Evolutionary conservation across 2,888 invertebrate genomes (phyloP).

Genomic region (Heliconius hortense): DNA sequence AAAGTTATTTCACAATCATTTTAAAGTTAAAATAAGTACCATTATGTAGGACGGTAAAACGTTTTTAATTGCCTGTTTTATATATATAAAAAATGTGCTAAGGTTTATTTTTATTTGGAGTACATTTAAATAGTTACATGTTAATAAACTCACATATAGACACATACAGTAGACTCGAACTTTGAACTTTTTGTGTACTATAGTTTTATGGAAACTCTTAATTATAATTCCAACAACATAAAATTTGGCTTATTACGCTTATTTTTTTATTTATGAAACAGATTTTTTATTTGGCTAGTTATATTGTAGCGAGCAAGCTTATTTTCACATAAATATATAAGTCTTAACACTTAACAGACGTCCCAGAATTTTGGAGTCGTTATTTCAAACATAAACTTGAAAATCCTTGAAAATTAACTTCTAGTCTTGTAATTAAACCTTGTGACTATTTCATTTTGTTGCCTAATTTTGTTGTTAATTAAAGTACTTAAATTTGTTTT

Average conservation of each 20-base stretch:
- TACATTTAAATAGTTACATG: not conserved
- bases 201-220: not conserved
- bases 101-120: not conserved
- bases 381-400: constrained; percentile 21
- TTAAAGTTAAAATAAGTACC: constrained; percentile 2
- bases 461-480: constrained; percentile 22
- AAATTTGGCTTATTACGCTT: not conserved
- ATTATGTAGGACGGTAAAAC: not conserved
- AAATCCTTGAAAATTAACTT: constrained; percentile 24
- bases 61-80: not conserved
- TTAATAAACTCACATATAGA: not conserved
- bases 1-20: constrained; percentile 2
- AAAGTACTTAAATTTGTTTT: constrained; percentile 19
- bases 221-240: not conserved
- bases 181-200: not conserved
- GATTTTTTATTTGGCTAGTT: not conserved
- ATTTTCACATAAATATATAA: constrained; percentile 17
- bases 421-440: constrained; percentile 22
- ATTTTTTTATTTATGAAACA: not conserved
- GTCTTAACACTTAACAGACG: constrained; percentile 9
- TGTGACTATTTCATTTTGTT: constrained; percentile 24
- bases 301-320: not conserved
- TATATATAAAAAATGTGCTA: not conserved
- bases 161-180: not conserved
- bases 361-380: constrained; percentile 1